phyloP scores from a whole-genome alignment of 2,888 invertebrate species.

The Tigriopus californicus region DNA sequence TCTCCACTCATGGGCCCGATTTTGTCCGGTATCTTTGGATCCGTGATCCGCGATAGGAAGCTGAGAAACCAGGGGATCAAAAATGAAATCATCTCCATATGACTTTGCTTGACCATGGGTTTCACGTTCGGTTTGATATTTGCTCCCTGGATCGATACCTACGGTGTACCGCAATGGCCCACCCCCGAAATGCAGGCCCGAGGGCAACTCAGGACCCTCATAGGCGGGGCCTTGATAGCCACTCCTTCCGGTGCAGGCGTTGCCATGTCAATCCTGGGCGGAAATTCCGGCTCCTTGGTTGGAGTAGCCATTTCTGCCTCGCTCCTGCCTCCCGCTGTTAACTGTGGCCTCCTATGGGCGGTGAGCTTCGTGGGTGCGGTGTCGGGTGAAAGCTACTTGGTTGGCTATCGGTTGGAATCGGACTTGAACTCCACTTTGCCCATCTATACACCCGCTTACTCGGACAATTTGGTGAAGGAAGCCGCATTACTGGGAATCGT shows the following conservation, averaged over 20 bases:
- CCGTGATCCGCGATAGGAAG: constrained; percentile 43
- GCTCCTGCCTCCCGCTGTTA: constrained; percentile 56
- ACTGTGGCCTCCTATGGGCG: constrained; percentile 34
- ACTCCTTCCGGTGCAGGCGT: constrained; percentile 57
- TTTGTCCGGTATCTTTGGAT: constrained; percentile 53
- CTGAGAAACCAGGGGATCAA: constrained; percentile 43
- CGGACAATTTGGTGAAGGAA: not conserved
- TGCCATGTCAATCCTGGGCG: constrained; percentile 53
- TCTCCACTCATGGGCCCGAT: constrained; percentile 64
- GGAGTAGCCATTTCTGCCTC: constrained; percentile 67
- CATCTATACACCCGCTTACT: too few relatives aligned
- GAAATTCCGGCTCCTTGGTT: constrained; percentile 54
- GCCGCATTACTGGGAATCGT: not conserved
- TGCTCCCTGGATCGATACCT: too few relatives aligned
- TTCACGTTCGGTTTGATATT: too few relatives aligned
- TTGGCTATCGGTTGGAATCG: too few relatives aligned
- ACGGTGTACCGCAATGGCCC: constrained; percentile 4
- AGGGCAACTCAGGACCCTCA: constrained; percentile 43
- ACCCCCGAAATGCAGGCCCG: constrained; percentile 22
- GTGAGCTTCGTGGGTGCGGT: not conserved
- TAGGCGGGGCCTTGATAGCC: constrained; percentile 52
- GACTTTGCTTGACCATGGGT: not conserved
- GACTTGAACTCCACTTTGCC: too few relatives aligned
- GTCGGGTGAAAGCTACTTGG: not conserved
- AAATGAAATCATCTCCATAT: constrained; percentile 29